These are phyloP conservation scores for Tryphoninae sp. DNA, from an alignment of 2,888 invertebrate genomes.

Conservation along the genomic window DNA sequence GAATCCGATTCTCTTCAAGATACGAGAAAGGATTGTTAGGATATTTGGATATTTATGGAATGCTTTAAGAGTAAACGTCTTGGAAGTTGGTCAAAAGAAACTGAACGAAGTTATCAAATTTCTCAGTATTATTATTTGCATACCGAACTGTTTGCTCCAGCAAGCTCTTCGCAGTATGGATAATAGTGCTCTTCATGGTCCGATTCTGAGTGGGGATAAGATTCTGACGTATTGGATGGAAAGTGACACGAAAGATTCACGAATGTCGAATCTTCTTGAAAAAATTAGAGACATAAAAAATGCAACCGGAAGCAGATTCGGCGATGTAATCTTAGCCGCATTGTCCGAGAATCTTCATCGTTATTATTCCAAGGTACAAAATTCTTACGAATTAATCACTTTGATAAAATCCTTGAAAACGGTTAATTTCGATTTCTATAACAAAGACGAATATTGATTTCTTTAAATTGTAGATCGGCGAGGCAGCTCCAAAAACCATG, in stretches of 20 bases:
- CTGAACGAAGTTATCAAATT: constrained; percentile 26
- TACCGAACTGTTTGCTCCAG: constrained; percentile 71
- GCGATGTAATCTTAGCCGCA: constrained; percentile 82
- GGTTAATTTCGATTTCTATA: neutral
- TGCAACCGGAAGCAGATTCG: constrained; percentile 79
- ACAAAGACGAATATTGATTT: neutral
- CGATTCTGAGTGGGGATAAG: constrained; percentile 81
- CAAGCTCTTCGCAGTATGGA: constrained; percentile 78
- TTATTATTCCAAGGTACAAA: constrained; percentile 80
- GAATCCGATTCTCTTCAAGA: constrained; percentile 24
- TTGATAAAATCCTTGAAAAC: neutral
- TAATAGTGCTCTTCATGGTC: constrained; percentile 81
- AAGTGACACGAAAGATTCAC: constrained; percentile 64
- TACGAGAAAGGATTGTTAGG: constrained; percentile 34
- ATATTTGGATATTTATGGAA: constrained; percentile 8
- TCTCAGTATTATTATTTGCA: constrained; percentile 54
- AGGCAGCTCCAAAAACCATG: constrained; percentile 69
- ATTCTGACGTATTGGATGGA: constrained; percentile 73
- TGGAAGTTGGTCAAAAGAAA: constrained; percentile 29
- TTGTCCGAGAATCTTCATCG: constrained; percentile 82
- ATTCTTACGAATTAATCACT: neutral
- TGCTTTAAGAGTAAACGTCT: constrained; percentile 19
- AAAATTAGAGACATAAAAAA: constrained; percentile 72
- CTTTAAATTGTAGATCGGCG: constrained; percentile 63
- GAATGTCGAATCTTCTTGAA: constrained; percentile 78